Conservation (phyloP, 2,888 invertebrate genomes). For the Perithous albicinctus region DNA sequence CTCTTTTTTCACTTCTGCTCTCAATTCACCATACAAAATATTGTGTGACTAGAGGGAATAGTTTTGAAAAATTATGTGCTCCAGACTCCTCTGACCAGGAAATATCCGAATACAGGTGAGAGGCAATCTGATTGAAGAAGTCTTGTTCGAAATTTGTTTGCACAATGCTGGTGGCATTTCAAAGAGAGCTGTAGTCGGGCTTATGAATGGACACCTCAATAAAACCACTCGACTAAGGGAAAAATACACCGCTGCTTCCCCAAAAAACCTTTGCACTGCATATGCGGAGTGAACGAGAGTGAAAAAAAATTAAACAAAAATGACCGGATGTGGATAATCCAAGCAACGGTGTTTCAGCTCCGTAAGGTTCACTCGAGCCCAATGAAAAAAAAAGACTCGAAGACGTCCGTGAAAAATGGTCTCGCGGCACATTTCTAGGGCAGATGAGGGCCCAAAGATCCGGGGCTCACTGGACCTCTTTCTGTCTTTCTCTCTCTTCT, state of each 20-base stretch:
- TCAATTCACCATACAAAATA: slow-evolving; percentile 27
- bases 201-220: slow-evolving; percentile 73
- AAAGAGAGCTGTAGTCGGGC: slow-evolving; percentile 39
- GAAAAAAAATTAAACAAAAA: slow-evolving; percentile 77
- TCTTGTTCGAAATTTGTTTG: slow-evolving; percentile 44
- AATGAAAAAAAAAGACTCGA: slow-evolving; percentile 53
- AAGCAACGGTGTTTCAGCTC: slow-evolving; percentile 58
- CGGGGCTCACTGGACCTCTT: slow-evolving; percentile 39
- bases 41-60: slow-evolving; percentile 10
- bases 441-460: slow-evolving; percentile 71
- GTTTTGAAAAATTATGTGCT: slow-evolving; percentile 38
- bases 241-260: slow-evolving; percentile 62
- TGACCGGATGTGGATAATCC: slow-evolving; percentile 84
- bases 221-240: slow-evolving; percentile 78
- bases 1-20: slow-evolving; percentile 5
- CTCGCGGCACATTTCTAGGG: slow-evolving; percentile 76
- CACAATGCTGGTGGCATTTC: slow-evolving; percentile 55
- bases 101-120: slow-evolving; percentile 33
- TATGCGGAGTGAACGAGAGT: slow-evolving; percentile 53
- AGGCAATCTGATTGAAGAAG: slow-evolving; percentile 54
- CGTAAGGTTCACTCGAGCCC: slow-evolving; percentile 50
- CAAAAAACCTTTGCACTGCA: slow-evolving; percentile 61
- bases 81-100: slow-evolving; percentile 7
- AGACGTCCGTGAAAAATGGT: slow-evolving; percentile 77
- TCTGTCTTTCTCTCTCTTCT: slow-evolving; percentile 22